Evolutionary conservation across 2,888 invertebrate species (phyloP), one percentile per base, ranked within the genome.

Genomic region (Phyllotreta striolata): DNA sequence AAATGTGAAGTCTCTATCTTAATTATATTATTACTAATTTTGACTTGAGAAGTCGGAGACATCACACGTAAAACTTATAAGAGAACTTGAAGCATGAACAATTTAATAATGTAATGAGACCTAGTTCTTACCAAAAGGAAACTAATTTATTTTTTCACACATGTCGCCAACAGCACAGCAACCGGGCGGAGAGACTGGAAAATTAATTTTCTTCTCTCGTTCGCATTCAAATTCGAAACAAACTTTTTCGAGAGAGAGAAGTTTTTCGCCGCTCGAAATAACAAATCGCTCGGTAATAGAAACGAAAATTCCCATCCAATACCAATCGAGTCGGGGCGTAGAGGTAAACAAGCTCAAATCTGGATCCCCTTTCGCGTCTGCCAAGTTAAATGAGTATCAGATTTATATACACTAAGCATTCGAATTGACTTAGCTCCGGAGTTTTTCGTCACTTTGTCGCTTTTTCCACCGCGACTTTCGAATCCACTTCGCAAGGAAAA

Each of bases 381-480:
- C 38, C 54, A 64, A 67, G 62, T 67, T 67, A 62, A 67, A 67
- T 67, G 60, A 64, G 62, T 59, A 67, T 64, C 61, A 58, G 55
- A 59, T 62, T 59, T 62, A 38, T 62, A 64, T 67, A 60, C 63
- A 66, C 61, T 61, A 63, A 49, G 63, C 62, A 60, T 62, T 59
- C 57, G 41, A 68, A 62, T 68, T 59, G 52, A 61, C 43, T 58
- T 55, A 54, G 55, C 47, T 24, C 24, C 54, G 55, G 62, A 73
- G 72, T 72, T 70, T 35, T 64, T 52, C 43, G 54, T n/a, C n/a
- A n/a, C 40, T 38, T 13, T 46, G 13, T 3, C 12, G 9, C 24
- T 5, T 3, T 24, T 47, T 47, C 49, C n/a, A 2, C 41, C 38
- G 34, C 43, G n/a, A 8, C 37, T 39, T 40, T 57, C 61, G 58